phyloP scores from a whole-genome alignment of 2,797 vertebrate genomes.

The Sparidentex hasta region DNA sequence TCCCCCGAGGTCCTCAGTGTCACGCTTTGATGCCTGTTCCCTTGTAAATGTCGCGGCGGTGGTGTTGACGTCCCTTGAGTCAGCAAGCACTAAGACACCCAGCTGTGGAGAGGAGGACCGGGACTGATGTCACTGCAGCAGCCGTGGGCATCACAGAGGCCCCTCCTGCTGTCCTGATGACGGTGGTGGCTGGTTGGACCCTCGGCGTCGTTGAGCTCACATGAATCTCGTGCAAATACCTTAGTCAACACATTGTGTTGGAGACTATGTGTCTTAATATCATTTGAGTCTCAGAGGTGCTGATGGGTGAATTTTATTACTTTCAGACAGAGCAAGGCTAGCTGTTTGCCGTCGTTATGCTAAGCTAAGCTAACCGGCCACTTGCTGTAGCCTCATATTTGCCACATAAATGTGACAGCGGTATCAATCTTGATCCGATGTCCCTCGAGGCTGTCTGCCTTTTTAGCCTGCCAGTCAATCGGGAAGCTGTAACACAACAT shows the following conservation, averaged over 20 bases:
- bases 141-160: conserved; percentile 15
- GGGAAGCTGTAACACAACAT: too few species aligned
- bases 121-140: conserved; percentile 65
- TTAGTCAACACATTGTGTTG: neutral
- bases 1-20: conserved; percentile 45
- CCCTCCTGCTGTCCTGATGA: conserved; percentile 12
- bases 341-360: conserved; percentile 2
- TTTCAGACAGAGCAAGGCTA: neutral
- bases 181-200: neutral
- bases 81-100: conserved; percentile 64
- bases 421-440: neutral
- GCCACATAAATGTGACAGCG: neutral
- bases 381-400: neutral
- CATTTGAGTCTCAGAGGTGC: neutral
- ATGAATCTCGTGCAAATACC: conserved; percentile 13
- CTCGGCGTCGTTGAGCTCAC: neutral
- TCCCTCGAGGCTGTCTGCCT: too few species aligned
- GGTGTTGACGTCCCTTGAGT: conserved; percentile 48
- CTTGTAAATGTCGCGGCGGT: conserved; percentile 24
- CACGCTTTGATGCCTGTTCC: conserved; percentile 55
- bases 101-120: conserved; percentile 57
- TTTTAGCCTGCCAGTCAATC: too few species aligned
- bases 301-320: neutral
- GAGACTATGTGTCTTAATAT: neutral
- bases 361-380: neutral